Base-by-base conservation (phyloP, 2,888 invertebrate genomes). In the Eupithecia exiguata region DNA sequence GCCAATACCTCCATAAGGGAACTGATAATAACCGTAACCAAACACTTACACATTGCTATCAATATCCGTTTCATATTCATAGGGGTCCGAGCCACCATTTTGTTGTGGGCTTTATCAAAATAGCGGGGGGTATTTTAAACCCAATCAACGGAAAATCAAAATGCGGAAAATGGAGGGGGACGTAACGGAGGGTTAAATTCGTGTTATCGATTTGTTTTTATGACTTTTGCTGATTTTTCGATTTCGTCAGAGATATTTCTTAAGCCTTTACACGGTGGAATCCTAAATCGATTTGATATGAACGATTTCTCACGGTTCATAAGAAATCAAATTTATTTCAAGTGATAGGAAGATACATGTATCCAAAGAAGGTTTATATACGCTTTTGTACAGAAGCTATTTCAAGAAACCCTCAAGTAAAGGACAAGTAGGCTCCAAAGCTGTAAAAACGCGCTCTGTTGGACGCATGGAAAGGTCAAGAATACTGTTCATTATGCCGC, bases 101-200 rank as follows among this genome's bases (percentile, higher is more conserved):
- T 89, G 89, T 89, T 86, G 85, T 85, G 82, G 86, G 89, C 88
- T 89, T 88, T 91, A 91, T 88, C 88, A 90, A 91, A 90, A 92
- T 89, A 89, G 88, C 88, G 83, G 87, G 87, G 89, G 89, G 89
- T 89, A 92, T 92, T 94, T 93, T 93, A 92, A 93, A 93, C 92
- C 90, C 91, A 93, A 94, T 93, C 92, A 92, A 92, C 83, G 89
- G 90, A 92, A 93, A 94, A 93, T 93, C 93, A 93, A 93, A 94
- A 93, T 86, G 92, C 93, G 92, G 92, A 92, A 93, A 93, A 94
- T 92, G 84, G 88, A 84, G 90, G 90, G 92, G 87, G 84, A 87
- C 89, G 86, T 84, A 91, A 90, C 91, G 89, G 93, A 93, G 92
- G 94, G 93, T 92, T 92, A 92, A 92, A 92, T 89, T 91, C 89